phyloP scores from a whole-genome alignment of 1,140 invertebrate species.

The Centruroides sculpturatus region DNA sequence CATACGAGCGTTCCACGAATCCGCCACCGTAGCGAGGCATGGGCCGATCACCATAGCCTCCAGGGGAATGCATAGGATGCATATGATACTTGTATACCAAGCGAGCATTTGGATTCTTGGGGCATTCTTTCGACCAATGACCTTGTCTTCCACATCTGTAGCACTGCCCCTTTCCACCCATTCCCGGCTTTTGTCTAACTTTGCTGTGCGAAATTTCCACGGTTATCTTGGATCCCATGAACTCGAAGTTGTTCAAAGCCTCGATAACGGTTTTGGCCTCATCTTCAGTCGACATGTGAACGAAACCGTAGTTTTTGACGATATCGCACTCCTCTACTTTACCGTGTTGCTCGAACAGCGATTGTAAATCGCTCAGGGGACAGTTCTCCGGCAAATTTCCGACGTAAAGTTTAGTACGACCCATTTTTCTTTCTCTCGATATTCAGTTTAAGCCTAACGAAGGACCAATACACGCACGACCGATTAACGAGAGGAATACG shows the following conservation, averaged over 20 bases:
- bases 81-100: too few relatives aligned
- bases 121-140: constrained; percentile 53
- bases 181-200: constrained; percentile 78
- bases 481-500: too few relatives aligned
- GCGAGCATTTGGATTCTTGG: neutral
- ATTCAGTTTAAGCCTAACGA: too few relatives aligned
- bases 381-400: constrained; percentile 85
- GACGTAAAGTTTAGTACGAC: constrained; percentile 70
- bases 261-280: constrained; percentile 79
- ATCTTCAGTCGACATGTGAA: constrained; percentile 88
- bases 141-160: constrained; percentile 84
- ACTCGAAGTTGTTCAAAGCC: constrained; percentile 69
- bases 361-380: constrained; percentile 64
- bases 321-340: constrained; percentile 92
- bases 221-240: constrained; percentile 76
- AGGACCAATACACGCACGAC: too few relatives aligned
- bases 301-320: constrained; percentile 93
- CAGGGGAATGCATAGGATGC: too few relatives aligned
- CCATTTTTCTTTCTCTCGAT: too few relatives aligned
- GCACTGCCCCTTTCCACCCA: constrained; percentile 88
- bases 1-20: too few relatives aligned
- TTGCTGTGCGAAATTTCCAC: constrained; percentile 73
- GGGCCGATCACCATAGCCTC: too few relatives aligned
- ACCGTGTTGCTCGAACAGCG: constrained; percentile 86
- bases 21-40: too few relatives aligned